Base-by-base conservation (phyloP, 2,113 vertebrate genomes). In the Lagopus leucura region DNA sequence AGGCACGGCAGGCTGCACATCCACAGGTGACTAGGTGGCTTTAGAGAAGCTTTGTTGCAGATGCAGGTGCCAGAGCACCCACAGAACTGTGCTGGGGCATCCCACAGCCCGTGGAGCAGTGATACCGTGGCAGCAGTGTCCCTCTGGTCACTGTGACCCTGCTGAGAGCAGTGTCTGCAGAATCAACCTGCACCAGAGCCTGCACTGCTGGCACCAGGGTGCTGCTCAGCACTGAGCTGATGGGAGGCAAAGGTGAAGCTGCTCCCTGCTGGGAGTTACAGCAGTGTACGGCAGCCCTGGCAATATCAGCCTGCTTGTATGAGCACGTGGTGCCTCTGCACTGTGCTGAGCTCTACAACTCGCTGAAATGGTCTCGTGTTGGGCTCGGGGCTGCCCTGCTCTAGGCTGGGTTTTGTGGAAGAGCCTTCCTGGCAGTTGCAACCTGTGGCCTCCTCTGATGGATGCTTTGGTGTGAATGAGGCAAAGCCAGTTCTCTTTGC, bases 281-380 rank as follows among this genome's bases (percentile, higher is more conserved):
- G 20, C 57, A n/a, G 57, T 4, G 5, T n/a, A 60, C n/a, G 57
- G 57, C 7, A 21, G 57, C 12, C n/a, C 57, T 34, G 57, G 57
- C 43, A 7, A 43, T 15, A 16, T 3, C 15, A 16, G 40, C 14
- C 24, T 14, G n/a, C 30, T 21, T 42, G 57, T 8, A 8, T 38
- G 20, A 52, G 24, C 24, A 13, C 2, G 0, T 8, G 24, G 27
- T 36, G 20, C 38, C 18, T 34, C 30, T 7, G 2, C 1, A 1
- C 30, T 25, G 7, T 4, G 21, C 43, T 36, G 36, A 25, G 10
- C 38, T 36, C 43, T 50, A 36, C 15, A 18, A 30, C 43, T 5
- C 5, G 5, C 27, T 30, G 5, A 38, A 45, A 20, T 20, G 11
- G 3, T 5, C 11, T 11, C 16, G 20, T 8, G 66, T 11, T n/a